Evolutionary conservation across 2,113 vertebrate genomes (phyloP).

Genomic region (Rhynchopsitta pachyrhyncha): DNA sequence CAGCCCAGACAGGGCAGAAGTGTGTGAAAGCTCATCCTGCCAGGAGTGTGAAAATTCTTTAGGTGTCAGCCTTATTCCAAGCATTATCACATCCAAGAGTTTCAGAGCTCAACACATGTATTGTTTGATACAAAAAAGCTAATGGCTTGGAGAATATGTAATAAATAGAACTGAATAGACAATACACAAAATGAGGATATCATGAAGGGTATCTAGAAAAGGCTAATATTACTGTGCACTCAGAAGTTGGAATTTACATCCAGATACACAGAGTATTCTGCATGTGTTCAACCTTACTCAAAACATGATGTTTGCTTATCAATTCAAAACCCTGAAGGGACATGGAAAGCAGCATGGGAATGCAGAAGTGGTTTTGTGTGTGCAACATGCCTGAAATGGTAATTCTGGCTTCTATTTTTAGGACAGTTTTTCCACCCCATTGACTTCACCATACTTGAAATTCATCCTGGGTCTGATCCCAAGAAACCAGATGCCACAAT

Average conservation of each 20-base stretch:
- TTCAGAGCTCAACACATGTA: neutral
- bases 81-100: neutral
- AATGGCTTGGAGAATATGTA: neutral
- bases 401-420: conserved; percentile 56
- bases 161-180: neutral
- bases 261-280: neutral
- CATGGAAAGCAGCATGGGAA: neutral
- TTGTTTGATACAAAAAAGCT: neutral
- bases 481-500: conserved; percentile 92
- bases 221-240: neutral
- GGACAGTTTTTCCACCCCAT: conserved; percentile 92
- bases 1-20: neutral
- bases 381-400: neutral
- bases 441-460: conserved; percentile 83
- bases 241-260: neutral
- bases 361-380: neutral
- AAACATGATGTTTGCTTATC: neutral
- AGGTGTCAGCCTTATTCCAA: neutral
- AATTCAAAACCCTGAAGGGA: neutral
- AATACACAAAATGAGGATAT: neutral
- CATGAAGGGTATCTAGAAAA: neutral
- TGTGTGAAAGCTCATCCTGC: neutral
- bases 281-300: neutral
- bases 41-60: neutral
- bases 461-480: conserved; percentile 81